Evolutionary conservation across 2,113 vertebrate species (phyloP).

Genomic region (Perognathus longimembris): DNA sequence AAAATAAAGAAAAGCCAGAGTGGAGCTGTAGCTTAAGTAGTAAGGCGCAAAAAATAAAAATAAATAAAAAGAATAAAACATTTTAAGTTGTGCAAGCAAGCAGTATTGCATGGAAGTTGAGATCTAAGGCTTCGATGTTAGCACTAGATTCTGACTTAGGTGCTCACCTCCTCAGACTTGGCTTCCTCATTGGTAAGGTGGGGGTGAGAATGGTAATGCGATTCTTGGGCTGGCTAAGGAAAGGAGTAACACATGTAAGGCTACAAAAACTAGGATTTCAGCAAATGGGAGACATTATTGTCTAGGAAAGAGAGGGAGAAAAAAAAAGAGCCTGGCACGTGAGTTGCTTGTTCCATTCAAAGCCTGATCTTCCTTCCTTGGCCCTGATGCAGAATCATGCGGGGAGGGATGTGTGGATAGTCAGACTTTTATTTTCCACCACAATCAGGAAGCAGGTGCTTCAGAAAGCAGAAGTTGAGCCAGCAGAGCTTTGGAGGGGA

Average conservation of each 20-base stretch:
- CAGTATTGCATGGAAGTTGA: neutral
- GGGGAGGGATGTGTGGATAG: neutral
- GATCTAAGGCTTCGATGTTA: neutral
- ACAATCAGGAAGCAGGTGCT: neutral
- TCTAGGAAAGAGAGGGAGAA: neutral
- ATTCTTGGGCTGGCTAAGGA: neutral
- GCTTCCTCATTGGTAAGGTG: neutral
- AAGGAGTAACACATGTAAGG: neutral
- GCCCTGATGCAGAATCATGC: neutral
- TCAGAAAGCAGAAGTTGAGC: neutral
- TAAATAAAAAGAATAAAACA: neutral
- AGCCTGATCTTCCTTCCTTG: neutral
- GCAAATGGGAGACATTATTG: neutral
- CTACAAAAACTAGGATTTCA: neutral
- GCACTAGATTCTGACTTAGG: neutral
- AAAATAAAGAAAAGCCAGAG: too few relatives aligned
- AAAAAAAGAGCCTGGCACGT: neutral
- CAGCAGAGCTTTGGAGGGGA: neutral
- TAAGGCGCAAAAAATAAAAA: too few relatives aligned
- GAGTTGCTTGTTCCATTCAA: slow-evolving; percentile 35
- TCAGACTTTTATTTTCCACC: slow-evolving; percentile 15
- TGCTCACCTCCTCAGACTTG: neutral
- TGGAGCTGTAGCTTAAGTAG: too few relatives aligned
- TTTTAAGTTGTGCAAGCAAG: neutral
- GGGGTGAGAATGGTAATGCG: too few relatives aligned